phyloP scores from a whole-genome alignment of 1,140 invertebrate genomes.

The Mactra quadrangularis region DNA sequence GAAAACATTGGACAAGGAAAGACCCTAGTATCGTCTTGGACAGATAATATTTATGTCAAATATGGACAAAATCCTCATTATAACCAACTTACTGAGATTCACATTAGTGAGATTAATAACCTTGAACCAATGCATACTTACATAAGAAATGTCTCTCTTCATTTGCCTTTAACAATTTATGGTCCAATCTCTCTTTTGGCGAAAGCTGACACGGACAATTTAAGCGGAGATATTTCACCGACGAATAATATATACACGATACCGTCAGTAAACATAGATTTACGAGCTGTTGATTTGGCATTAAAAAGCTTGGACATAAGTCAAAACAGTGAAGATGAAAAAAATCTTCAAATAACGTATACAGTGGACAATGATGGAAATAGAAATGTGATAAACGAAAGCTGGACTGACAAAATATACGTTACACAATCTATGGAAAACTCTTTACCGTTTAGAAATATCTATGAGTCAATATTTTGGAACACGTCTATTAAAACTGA shows the following conservation, averaged over 20 bases:
- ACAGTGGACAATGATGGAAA: conserved; percentile 4
- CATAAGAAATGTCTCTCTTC: neutral
- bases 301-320: neutral
- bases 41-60: neutral
- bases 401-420: neutral
- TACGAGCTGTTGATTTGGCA: conserved; percentile 6
- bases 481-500: neutral
- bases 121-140: neutral
- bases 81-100: neutral
- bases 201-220: neutral
- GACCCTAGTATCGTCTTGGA: neutral
- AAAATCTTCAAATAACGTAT: neutral
- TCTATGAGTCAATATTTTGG: neutral
- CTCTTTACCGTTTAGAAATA: neutral
- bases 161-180: conserved; percentile 1
- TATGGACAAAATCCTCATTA: too few species aligned
- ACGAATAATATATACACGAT: neutral
- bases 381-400: neutral
- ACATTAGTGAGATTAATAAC: neutral
- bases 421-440: neutral
- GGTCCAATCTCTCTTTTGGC: neutral
- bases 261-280: neutral
- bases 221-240: neutral
- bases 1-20: conserved; percentile 24
- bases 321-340: neutral